Conservation (phyloP, 2,113 vertebrate genomes). For the Ophiodon elongatus region DNA sequence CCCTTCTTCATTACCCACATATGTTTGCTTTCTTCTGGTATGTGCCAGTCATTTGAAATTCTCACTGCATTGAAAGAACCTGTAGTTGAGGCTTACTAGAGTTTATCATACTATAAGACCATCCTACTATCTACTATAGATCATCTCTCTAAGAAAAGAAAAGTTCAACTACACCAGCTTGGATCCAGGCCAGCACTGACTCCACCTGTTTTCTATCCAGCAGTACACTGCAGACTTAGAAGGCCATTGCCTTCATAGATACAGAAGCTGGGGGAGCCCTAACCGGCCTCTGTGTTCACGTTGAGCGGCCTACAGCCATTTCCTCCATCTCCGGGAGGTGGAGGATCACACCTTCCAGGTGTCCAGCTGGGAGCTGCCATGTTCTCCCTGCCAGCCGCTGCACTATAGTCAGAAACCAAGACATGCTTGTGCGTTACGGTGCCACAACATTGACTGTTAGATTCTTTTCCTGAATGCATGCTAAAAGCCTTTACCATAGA, state of each 20-base stretch:
- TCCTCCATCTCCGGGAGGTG: too few species aligned
- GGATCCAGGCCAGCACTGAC: not conserved
- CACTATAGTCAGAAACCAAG: not conserved
- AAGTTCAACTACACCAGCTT: not conserved
- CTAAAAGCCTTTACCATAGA: not conserved
- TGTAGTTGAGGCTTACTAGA: too few species aligned
- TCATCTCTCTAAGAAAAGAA: not conserved
- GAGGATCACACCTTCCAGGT: not conserved
- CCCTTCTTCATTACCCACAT: not conserved
- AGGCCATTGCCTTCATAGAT: too few species aligned
- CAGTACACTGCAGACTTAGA: not conserved
- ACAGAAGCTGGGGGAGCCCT: too few species aligned
- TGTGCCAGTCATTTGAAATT: not conserved
- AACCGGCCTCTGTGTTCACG: too few species aligned
- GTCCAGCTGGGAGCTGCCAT: not conserved
- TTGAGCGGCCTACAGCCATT: too few species aligned
- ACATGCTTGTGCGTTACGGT: not conserved
- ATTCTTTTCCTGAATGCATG: not conserved
- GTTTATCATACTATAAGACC: not conserved
- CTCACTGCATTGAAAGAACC: too few species aligned
- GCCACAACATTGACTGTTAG: too few species aligned
- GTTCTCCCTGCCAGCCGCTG: not conserved
- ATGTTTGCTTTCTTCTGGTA: not conserved
- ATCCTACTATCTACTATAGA: too few species aligned
- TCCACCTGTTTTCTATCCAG: not conserved